A percentile compares a stretch with the other conserved stretches of the same genome.
phyloP scores from a whole-genome alignment of 2,797 vertebrate genomes.

The Kryptopterus vitreolus region DNA sequence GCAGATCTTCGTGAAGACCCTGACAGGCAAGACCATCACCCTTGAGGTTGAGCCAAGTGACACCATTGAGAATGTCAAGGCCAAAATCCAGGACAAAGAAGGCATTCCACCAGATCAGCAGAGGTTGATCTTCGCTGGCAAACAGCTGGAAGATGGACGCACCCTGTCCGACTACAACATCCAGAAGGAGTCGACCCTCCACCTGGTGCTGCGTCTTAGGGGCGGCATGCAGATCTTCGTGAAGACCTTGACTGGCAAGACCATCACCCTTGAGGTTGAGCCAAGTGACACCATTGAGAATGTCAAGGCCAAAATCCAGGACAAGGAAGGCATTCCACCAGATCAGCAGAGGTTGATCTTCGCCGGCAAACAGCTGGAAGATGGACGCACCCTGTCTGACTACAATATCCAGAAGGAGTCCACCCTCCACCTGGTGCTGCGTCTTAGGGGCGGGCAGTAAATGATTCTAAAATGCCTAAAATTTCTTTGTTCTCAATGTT shows the following conservation, averaged over 20 bases:
- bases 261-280: constrained; percentile 60
- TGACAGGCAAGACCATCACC: constrained; percentile 69
- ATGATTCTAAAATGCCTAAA: too few species aligned
- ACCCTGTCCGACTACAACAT: constrained; percentile 73
- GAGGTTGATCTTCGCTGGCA: constrained; percentile 74
- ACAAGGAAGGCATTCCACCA: constrained; percentile 69
- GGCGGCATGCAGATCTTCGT: constrained; percentile 72
- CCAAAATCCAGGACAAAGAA: constrained; percentile 77
- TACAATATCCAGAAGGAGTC: constrained; percentile 67
- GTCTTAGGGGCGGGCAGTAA: constrained; percentile 62
- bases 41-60: constrained; percentile 66
- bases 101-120: constrained; percentile 77
- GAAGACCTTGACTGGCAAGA: constrained; percentile 72
- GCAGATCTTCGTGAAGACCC: constrained; percentile 76
- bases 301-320: constrained; percentile 69
- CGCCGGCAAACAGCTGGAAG: constrained; percentile 63
- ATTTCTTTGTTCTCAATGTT: too few species aligned
- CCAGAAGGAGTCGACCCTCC: constrained; percentile 38
- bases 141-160: constrained; percentile 73
- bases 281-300: constrained; percentile 71
- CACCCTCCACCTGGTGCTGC: constrained; percentile 63
- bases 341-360: constrained; percentile 71
- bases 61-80: constrained; percentile 76
- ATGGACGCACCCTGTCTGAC: constrained; percentile 63
- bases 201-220: constrained; percentile 45